Percentiles rank a stretch among this genome's conserved stretches.
phyloP scores from a whole-genome alignment of 1,140 invertebrate species.

The Lordiphosa collinella region DNA sequence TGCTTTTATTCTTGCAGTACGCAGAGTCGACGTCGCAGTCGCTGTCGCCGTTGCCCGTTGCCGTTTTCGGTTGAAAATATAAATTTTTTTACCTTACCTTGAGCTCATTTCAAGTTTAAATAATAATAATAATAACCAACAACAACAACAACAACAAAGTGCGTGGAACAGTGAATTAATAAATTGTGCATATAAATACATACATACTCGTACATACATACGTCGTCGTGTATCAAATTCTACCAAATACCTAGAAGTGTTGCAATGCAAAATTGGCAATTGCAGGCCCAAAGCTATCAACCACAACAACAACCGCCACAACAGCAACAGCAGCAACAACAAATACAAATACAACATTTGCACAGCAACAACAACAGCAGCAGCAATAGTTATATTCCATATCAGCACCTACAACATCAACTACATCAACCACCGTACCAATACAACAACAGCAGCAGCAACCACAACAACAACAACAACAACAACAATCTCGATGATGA shows the following conservation, averaged over 20 bases:
- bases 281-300: constrained; percentile 70
- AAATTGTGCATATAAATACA: not conserved
- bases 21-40: constrained; percentile 11
- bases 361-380: constrained; percentile 29
- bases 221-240: constrained; percentile 23
- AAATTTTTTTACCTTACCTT: constrained; percentile 55
- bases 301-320: constrained; percentile 48
- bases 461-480: constrained; percentile 55
- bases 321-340: constrained; percentile 27
- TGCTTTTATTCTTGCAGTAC: not conserved
- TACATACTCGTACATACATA: constrained; percentile 16
- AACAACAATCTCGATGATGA: constrained; percentile 70
- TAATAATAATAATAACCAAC: constrained; percentile 37
- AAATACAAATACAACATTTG: constrained; percentile 35
- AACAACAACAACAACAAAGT: constrained; percentile 18
- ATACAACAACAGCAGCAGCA: constrained; percentile 28
- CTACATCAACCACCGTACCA: constrained; percentile 24
- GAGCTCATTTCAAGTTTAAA: constrained; percentile 72
- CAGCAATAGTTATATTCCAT: constrained; percentile 34
- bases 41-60: constrained; percentile 5
- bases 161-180: too few species aligned
- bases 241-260: constrained; percentile 48
- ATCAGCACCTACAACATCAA: constrained; percentile 31
- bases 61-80: constrained; percentile 27
- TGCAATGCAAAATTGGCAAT: constrained; percentile 76